These are phyloP conservation scores for Molossus molossus DNA, from an alignment of 2,797 vertebrate species.

Conservation along the genomic window DNA sequence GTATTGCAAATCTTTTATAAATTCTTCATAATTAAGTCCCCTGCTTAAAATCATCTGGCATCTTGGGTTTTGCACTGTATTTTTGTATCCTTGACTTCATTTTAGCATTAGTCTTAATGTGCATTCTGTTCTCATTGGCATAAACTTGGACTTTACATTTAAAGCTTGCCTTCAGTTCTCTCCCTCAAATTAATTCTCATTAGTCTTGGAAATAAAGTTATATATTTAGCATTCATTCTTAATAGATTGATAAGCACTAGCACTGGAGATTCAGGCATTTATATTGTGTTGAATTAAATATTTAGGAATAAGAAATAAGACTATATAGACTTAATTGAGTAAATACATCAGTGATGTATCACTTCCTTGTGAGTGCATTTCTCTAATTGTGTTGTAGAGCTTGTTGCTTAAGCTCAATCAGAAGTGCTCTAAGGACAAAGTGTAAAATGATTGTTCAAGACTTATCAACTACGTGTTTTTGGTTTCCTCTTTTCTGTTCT, in stretches of 20 bases:
- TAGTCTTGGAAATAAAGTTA: constrained; percentile 45
- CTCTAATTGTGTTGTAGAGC: not conserved
- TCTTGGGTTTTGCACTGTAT: constrained; percentile 32
- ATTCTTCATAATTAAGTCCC: constrained; percentile 57
- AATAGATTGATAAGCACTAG: constrained; percentile 8
- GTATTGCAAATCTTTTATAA: constrained; percentile 43
- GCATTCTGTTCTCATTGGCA: not conserved
- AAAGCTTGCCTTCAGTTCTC: constrained; percentile 6
- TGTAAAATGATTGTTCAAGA: constrained; percentile 38
- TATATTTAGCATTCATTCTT: constrained; percentile 28
- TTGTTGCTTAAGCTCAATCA: constrained; percentile 61
- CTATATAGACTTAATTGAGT: constrained; percentile 11
- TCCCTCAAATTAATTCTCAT: constrained; percentile 50
- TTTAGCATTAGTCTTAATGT: constrained; percentile 9
- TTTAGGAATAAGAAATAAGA: constrained; percentile 54
- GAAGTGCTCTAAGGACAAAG: constrained; percentile 28
- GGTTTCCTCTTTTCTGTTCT: constrained; percentile 51
- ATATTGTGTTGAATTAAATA: constrained; percentile 11
- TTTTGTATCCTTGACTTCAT: not conserved
- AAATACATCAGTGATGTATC: constrained; percentile 21
- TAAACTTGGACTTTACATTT: constrained; percentile 57
- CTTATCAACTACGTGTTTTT: constrained; percentile 7
- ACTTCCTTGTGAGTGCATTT: constrained; percentile 52
- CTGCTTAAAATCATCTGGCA: constrained; percentile 52
- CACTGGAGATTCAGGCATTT: not conserved